Base-by-base conservation (phyloP, 2,888 invertebrate species). In the Nephrocerus scutellatus region DNA sequence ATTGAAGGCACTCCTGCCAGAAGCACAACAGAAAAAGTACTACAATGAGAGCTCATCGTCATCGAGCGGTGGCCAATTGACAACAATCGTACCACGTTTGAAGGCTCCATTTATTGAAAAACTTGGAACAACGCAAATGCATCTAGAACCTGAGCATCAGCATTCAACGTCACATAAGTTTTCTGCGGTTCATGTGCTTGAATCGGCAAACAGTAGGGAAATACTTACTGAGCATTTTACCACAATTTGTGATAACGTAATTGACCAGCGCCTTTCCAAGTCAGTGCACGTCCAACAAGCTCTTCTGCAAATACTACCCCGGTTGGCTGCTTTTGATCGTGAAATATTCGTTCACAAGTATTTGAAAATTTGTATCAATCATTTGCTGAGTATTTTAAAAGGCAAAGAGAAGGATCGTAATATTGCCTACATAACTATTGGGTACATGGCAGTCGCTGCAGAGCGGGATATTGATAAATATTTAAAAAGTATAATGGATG, bases 271-370 rank as follows among this genome's bases (percentile, higher is more conserved):
- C 41, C 68, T 74, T 35, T 79, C 83, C 0, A 79, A 84, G 53
- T 85, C 82, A 34, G 72, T 77, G 5, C 82, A 87, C 61, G 86
- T 95, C 15, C 93, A 95, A 52, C 86, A 89, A 59, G 82, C 86
- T 1, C 68, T 98, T 10, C 74, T 96, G 40, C 80, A 82, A 24
- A 78, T 97, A 31, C 72, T 97, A 43, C 97, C 97, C 2, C 76
- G 95, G 48, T 70, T 96, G 35, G 95, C 93, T 6, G 91, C 95
- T n/a, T 93, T 96, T 57, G 84, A 91, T 62, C 83, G 81, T 43
- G 79, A 81, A 6, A 75, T 76, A 40, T 96, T 95, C 61, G 77
- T 84, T 1, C 74, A 75, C 40, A 79, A 80, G 51, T 83, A 90
- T 64, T 70, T 91, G 1, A 75, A 73, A 25, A 74, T 77, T 0